Evolutionary conservation across 1,140 invertebrate species (phyloP).

Genomic region (Cylas formicarius): DNA sequence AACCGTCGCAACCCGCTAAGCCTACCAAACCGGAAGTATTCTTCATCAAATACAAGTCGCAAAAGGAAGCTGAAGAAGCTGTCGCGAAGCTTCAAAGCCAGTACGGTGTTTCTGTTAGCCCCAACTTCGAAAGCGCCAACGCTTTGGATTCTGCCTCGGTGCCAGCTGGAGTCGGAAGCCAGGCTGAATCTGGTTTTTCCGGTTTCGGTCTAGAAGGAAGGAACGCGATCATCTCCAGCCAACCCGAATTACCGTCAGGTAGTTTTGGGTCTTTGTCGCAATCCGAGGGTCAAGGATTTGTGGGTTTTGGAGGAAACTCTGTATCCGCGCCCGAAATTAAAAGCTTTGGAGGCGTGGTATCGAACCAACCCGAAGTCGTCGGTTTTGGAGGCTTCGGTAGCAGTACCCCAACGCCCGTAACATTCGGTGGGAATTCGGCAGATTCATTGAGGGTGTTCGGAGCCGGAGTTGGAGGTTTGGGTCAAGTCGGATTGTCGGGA

Average conservation of each 20-base stretch:
- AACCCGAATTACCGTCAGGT: neutral
- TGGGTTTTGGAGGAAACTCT: too few relatives aligned
- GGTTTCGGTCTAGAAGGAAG: too few relatives aligned
- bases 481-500: too few relatives aligned
- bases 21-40: constrained; percentile 80
- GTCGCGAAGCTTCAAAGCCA: constrained; percentile 20
- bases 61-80: constrained; percentile 47
- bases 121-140: neutral
- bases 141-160: neutral
- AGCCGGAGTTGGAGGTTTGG: too few relatives aligned
- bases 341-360: too few relatives aligned
- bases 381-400: neutral
- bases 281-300: neutral
- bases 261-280: neutral
- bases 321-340: neutral
- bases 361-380: too few relatives aligned
- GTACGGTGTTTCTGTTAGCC: constrained; percentile 13
- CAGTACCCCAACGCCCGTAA: neutral
- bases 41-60: constrained; percentile 84
- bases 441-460: too few relatives aligned
- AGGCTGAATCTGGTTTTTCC: neutral
- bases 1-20: constrained; percentile 64
- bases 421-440: constrained; percentile 1
- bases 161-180: neutral
- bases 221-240: neutral